A percentile compares a stretch with the other conserved stretches of the same genome.
phyloP scores from a whole-genome alignment of 2,113 vertebrate species.

The Salvelinus alpinus region DNA sequence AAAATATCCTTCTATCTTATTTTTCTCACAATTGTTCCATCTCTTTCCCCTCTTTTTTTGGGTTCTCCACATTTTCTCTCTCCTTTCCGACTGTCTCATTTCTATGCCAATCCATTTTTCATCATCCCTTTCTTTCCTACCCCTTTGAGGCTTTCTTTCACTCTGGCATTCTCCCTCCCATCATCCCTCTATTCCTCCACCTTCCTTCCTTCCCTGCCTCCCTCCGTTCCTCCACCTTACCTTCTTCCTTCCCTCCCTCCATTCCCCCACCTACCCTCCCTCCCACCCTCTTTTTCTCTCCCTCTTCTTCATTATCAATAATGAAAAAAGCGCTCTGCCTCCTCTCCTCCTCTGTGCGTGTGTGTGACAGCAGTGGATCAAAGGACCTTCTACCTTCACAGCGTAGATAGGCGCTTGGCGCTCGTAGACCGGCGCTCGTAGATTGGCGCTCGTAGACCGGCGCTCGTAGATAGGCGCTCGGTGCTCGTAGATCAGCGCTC shows the following conservation, averaged over 20 bases:
- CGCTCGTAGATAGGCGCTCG: too few species aligned
- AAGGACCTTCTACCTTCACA: conserved; percentile 5
- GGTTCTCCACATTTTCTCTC: not conserved
- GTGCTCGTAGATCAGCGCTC: not conserved
- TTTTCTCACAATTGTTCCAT: not conserved
- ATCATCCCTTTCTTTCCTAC: not conserved
- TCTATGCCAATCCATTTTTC: not conserved
- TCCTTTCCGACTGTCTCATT: not conserved
- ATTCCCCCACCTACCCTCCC: too few species aligned
- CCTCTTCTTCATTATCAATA: conserved; percentile 22
- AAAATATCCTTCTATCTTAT: not conserved
- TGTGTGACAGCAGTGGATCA: conserved; percentile 19
- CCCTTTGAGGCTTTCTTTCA: conserved; percentile 3
- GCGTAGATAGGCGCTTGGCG: too few species aligned
- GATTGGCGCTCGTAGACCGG: not conserved
- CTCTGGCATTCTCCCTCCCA: not conserved
- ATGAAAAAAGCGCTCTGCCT: conserved; percentile 16
- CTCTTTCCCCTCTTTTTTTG: not conserved
- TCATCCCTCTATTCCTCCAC: too few species aligned
- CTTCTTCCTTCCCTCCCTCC: too few species aligned
- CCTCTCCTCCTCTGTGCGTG: not conserved
- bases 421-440: too few species aligned
- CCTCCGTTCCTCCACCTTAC: too few species aligned
- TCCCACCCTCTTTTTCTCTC: too few species aligned
- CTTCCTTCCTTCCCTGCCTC: too few species aligned